phyloP scores from a whole-genome alignment of 2,113 vertebrate species.

The Aix galericulata region DNA sequence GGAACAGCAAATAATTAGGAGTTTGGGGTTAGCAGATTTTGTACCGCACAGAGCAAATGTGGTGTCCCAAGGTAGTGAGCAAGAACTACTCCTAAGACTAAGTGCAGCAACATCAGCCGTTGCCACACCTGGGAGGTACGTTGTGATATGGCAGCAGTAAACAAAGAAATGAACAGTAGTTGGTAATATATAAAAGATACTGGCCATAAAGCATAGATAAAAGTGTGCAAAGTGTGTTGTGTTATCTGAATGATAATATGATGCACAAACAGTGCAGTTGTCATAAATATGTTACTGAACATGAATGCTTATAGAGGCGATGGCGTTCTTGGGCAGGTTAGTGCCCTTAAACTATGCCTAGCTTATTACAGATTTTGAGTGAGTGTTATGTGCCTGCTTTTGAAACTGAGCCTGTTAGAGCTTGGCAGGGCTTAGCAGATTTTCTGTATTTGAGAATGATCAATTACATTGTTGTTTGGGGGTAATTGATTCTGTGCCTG shows the following conservation, averaged over 20 bases:
- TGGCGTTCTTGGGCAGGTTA: not conserved
- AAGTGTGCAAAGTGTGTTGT: not conserved
- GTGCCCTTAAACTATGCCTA: not conserved
- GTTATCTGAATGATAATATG: not conserved
- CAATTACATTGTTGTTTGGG: conserved; percentile 75
- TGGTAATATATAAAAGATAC: not conserved
- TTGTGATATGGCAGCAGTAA: not conserved
- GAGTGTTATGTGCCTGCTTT: not conserved
- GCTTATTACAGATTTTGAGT: not conserved
- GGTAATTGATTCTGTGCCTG: conserved; percentile 75
- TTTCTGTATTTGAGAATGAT: conserved; percentile 79
- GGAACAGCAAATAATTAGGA: not conserved
- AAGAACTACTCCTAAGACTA: not conserved
- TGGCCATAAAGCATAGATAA: not conserved
- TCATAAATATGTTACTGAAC: fast-evolving
- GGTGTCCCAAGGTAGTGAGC: not conserved
- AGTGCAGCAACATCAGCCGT: not conserved
- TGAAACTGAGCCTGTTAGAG: not conserved
- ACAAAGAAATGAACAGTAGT: not conserved
- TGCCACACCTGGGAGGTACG: not conserved
- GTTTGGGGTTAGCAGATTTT: not conserved
- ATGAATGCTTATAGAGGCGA: not conserved
- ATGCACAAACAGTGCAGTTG: not conserved
- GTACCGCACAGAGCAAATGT: not conserved
- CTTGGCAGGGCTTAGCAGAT: conserved; percentile 27